Evolutionary conservation across 2,113 vertebrate species (phyloP).

Genomic region (Cygnus atratus): DNA sequence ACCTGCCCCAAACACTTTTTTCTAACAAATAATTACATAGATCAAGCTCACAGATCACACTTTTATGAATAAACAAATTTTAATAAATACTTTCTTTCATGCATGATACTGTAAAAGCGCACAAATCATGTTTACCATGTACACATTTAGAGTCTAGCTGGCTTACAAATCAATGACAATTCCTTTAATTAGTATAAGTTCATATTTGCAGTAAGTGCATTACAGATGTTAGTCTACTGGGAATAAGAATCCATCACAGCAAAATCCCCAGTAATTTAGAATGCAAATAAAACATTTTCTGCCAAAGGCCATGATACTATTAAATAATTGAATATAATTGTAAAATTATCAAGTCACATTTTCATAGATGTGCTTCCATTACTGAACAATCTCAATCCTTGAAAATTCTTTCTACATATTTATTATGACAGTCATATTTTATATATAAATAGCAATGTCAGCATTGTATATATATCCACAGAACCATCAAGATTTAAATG

Average conservation of each 20-base stretch:
- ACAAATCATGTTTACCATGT: not conserved
- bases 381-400: not conserved
- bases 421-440: not conserved
- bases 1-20: not conserved
- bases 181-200: not conserved
- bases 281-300: not conserved
- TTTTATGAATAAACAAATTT: not conserved
- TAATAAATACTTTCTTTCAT: not conserved
- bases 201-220: not conserved
- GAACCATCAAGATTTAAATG: not conserved
- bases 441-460: not conserved
- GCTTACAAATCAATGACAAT: not conserved
- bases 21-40: not conserved
- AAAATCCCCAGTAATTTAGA: not conserved
- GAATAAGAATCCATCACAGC: not conserved
- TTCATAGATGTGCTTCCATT: not conserved
- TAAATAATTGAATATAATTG: not conserved
- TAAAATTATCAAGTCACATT: not conserved
- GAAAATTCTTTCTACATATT: not conserved
- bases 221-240: not conserved
- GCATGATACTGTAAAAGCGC: not conserved
- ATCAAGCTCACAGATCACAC: not conserved
- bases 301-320: not conserved
- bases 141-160: not conserved
- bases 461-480: not conserved